Base-by-base conservation (phyloP, 2,797 vertebrate genomes). In the Danio kyathit region DNA sequence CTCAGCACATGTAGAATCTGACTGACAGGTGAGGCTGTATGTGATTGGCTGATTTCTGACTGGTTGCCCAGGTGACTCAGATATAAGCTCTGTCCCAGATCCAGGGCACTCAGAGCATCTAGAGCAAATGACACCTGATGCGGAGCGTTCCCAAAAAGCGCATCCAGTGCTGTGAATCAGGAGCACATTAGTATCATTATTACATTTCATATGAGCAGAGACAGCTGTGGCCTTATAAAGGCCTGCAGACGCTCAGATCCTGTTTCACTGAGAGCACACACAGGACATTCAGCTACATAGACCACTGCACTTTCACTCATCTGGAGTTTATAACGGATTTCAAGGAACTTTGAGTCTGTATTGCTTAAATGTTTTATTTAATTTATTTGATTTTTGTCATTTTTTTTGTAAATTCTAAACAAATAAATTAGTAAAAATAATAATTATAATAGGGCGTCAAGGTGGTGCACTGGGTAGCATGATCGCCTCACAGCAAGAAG, bases 151-250 rank as follows among this genome's bases (percentile, higher is more conserved):
- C 9, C 0, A 17, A 64, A 64, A 64, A 5, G 16, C 21, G 4
- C n/a, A 2, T 6, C 4, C 63, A 2, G n/a, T 0, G 0, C 43
- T 66, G 0, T 66, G 43, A 16, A 51, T 69, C 13, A 11, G 16
- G 65, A 48, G 21, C 67, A 40, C 67, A 52, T 48, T 10, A 16
- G 41, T 29, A 29, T 29, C 29, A 29, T 29, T 29, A 29, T 5
- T 4, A 14, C 19, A 29, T 29, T 29, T 29, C 29, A 29, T 29
- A 6, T 6, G 17, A n/a, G 43, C 14, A 11, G 5, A 5, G 56
- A 60, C 72, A 60, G 56, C 12, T 57, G 40, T 73, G 57, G 6
- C 59, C 44, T 49, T 74, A 51, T 49, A 51, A 19, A 51, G 71
- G 19, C 1, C 38, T 44, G 2, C 5, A 14, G n/a, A 16, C 9